Evolutionary conservation across 2,113 vertebrate genomes (phyloP).

Genomic region (Manacus vitellinus): DNA sequence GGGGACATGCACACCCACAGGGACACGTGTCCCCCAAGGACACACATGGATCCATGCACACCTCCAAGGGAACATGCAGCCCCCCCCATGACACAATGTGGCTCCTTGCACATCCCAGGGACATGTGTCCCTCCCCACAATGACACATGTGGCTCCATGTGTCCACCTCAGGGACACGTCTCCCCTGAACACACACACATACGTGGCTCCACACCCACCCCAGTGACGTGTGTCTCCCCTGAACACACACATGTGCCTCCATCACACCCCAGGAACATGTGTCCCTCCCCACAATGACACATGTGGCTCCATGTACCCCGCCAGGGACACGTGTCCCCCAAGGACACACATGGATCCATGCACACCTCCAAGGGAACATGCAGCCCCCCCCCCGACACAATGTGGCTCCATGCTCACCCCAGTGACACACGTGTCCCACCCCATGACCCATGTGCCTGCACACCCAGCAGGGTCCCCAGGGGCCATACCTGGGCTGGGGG

Average conservation of each 20-base stretch:
- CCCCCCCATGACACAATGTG: neutral
- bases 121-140: neutral
- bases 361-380: too few relatives aligned
- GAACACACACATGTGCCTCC: neutral
- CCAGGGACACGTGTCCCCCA: neutral
- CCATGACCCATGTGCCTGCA: neutral
- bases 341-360: neutral
- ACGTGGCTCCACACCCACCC: too few relatives aligned
- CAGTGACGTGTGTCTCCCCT: neutral
- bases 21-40: neutral
- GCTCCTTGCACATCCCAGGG: too few relatives aligned
- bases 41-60: neutral
- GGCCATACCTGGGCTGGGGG: constrained; percentile 72
- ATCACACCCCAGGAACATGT: too few relatives aligned
- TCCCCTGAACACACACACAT: too few relatives aligned
- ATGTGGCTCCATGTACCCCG: too few relatives aligned
- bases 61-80: neutral
- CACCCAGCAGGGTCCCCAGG: neutral
- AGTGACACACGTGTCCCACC: neutral
- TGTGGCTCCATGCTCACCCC: neutral
- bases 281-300: too few relatives aligned
- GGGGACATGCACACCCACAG: neutral
- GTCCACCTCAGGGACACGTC: too few relatives aligned
- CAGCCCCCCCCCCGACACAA: too few relatives aligned
- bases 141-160: too few relatives aligned